Percentiles rank a stretch among this genome's conserved stretches.
Evolutionary conservation across 1,140 invertebrate species (phyloP).

Genomic region (Drosophila bipectinata): DNA sequence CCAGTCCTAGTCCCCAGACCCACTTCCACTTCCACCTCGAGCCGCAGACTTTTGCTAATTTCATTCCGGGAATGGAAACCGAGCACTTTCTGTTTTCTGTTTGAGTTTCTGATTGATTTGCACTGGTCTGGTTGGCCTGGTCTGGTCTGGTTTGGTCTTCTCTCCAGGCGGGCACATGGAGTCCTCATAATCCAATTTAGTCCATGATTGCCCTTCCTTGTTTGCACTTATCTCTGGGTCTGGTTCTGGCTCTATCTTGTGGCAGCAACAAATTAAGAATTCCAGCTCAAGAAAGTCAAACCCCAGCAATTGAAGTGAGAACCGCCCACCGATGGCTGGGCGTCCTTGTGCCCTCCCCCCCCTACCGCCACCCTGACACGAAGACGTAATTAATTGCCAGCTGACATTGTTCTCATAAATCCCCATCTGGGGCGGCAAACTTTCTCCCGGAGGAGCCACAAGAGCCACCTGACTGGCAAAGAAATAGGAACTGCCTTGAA

Average conservation of each 20-base stretch:
- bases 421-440: constrained; percentile 18
- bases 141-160: constrained; percentile 36
- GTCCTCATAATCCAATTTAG: constrained; percentile 4
- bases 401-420: constrained; percentile 62
- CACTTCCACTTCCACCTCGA: background rate
- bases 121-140: constrained; percentile 19
- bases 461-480: background rate
- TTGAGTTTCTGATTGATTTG: constrained; percentile 74
- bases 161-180: background rate
- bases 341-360: background rate
- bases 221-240: background rate
- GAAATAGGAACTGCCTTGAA: background rate
- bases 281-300: background rate
- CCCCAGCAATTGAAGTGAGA: background rate
- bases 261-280: background rate
- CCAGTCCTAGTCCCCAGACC: background rate
- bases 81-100: constrained; percentile 56
- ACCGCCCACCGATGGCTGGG: background rate
- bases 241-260: background rate
- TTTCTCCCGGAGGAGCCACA: constrained; percentile 17
- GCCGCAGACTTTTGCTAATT: constrained; percentile 35
- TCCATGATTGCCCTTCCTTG: background rate
- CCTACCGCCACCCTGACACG: background rate
- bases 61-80: constrained; percentile 22
- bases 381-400: constrained; percentile 66